phyloP scores from a whole-genome alignment of 2,113 vertebrate species.

The Anolis carolinensis region DNA sequence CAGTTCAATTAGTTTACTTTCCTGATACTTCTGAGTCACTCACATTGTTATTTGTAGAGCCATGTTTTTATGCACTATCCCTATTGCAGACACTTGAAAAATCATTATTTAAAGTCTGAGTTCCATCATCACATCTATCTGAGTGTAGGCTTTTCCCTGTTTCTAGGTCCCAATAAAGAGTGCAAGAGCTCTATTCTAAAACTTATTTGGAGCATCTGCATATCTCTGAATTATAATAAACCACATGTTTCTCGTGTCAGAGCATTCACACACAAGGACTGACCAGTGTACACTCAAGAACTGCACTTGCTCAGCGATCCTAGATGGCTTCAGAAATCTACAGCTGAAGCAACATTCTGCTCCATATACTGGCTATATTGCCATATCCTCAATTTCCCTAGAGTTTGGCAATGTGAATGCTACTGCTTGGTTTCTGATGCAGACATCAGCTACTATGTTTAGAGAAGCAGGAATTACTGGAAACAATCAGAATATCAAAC shows the following conservation, averaged over 20 bases:
- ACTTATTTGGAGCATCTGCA: too few relatives aligned
- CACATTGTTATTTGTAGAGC: not conserved
- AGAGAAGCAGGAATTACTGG: not conserved
- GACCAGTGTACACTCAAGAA: not conserved
- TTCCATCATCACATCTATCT: not conserved
- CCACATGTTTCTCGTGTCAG: not conserved
- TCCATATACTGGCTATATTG: not conserved
- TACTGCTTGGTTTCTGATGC: not conserved
- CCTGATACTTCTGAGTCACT: not conserved
- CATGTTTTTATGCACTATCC: not conserved
- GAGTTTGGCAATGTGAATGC: not conserved
- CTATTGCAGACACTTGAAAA: not conserved
- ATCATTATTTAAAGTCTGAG: not conserved
- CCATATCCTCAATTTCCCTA: not conserved
- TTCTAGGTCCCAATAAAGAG: not conserved
- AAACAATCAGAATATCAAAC: not conserved
- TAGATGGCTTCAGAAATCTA: not conserved
- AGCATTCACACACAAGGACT: not conserved
- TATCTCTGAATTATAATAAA: not conserved
- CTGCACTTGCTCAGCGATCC: not conserved
- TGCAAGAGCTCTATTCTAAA: not conserved
- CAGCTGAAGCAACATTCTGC: not conserved
- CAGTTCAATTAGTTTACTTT: not conserved
- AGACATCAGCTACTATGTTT: not conserved
- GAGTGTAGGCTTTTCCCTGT: not conserved